Conservation (phyloP, 2,113 vertebrate genomes). For the Aleadryas rufinucha region DNA sequence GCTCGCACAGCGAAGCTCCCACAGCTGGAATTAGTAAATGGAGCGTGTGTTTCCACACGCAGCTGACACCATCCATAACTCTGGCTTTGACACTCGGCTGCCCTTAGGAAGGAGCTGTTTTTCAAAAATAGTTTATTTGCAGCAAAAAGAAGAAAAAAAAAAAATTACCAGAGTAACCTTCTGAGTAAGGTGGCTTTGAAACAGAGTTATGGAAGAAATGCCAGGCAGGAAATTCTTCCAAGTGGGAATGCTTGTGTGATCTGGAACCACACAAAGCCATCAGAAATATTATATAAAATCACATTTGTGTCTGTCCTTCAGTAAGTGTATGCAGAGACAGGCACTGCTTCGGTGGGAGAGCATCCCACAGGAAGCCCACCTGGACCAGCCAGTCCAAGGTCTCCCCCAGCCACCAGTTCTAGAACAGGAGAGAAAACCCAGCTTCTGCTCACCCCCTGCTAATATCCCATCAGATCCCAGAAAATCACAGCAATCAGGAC, state of each 20-base stretch:
- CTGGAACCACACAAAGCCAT: not conserved
- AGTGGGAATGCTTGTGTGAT: not conserved
- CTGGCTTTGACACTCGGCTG: slow-evolving; percentile 59
- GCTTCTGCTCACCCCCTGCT: not conserved
- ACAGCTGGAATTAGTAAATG: slow-evolving; percentile 54
- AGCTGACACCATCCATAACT: slow-evolving; percentile 51
- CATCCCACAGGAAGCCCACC: not conserved
- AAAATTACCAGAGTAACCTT: not conserved
- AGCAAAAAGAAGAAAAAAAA: not conserved
- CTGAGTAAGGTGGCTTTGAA: not conserved
- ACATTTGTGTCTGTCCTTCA: not conserved
- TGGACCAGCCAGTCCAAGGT: not conserved
- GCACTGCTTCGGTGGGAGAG: not conserved
- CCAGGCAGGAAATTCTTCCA: not conserved
- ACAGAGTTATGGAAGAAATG: not conserved
- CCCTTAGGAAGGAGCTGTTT: slow-evolving; percentile 38
- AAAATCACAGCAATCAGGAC: not conserved
- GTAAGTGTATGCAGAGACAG: accelerated
- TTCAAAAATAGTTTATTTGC: slow-evolving; percentile 34
- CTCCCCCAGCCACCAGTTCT: not conserved
- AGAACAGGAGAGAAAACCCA: not conserved
- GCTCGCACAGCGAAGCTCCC: slow-evolving; percentile 44
- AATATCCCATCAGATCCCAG: not conserved
- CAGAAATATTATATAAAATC: not conserved
- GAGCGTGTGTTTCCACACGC: slow-evolving; percentile 41